Base-by-base conservation (phyloP, 2,888 invertebrate genomes). In the Galeruca laticollis region DNA sequence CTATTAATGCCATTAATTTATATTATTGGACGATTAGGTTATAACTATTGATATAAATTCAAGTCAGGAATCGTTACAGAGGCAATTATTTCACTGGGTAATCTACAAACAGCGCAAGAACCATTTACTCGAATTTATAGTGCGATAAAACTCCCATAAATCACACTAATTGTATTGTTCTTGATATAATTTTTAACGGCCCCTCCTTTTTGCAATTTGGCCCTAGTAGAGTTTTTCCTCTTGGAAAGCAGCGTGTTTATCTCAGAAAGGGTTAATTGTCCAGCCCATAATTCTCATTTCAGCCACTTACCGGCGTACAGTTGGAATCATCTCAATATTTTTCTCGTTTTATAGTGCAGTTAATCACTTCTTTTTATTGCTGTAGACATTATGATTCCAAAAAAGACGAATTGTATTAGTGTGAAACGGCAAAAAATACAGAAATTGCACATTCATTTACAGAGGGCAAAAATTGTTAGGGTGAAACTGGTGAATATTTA, bases 111-210 rank as follows among this genome's bases (percentile, higher is more conserved):
- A 71, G 68, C 56, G 71, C 68, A 71, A 64, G 68, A 64, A 63
- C 71, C 68, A 68, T 71, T 68, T 68, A 60, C 57, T 26, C 56
- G 60, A 72, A 73, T 72, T 73, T 73, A 74, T 62, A 59, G 67
- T 66, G 70, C 69, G 65, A 72, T 80, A 80, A 81, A 79, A 78
- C 77, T 72, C 73, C 73, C 76, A 78, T 80, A 80, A 81, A 81
- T 80, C 79, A 79, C 75, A 73, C 76, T 75, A 75, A 75, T 75
- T 71, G 73, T 73, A 70, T 73, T 75, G 75, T 77, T 67, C 73
- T 60, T 67, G 72, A 75, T 73, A 75, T 75, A 69, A 74, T 75
- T 73, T 75, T 75, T 71, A 68, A 67, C 63, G 60, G 73, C 57
- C 67, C 74, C 75, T 73, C 76, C 75, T 76, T 76, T 76, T 75